phyloP scores from a whole-genome alignment of 2,888 invertebrate species.

The Heliconius aoede region DNA sequence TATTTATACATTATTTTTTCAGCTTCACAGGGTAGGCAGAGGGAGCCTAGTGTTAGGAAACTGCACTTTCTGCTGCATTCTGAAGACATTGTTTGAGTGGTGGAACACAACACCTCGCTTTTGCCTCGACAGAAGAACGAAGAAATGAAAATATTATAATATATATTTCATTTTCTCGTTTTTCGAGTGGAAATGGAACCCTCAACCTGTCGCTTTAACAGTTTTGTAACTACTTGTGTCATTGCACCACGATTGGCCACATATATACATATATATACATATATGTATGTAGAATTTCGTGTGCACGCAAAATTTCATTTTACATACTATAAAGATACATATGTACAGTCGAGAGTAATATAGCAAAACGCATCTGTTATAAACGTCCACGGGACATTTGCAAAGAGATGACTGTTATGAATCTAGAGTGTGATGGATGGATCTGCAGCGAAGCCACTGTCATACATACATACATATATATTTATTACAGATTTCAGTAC shows the following conservation, averaged over 20 bases:
- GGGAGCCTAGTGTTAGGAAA: too few relatives aligned
- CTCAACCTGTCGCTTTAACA: too few relatives aligned
- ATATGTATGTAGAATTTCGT: neutral
- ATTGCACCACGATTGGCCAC: too few relatives aligned
- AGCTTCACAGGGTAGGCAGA: too few relatives aligned
- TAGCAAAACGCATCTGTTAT: slow-evolving; percentile 66
- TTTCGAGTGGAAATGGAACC: too few relatives aligned
- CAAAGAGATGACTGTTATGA: slow-evolving; percentile 72
- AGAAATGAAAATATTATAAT: too few relatives aligned
- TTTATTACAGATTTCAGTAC: slow-evolving; percentile 51
- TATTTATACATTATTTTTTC: neutral
- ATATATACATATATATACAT: neutral
- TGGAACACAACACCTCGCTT: too few relatives aligned
- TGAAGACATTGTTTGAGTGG: too few relatives aligned
- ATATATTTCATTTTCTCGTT: too few relatives aligned
- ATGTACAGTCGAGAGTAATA: slow-evolving; percentile 44
- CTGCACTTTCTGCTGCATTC: too few relatives aligned
- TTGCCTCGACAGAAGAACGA: too few relatives aligned
- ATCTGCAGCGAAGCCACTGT: slow-evolving; percentile 56
- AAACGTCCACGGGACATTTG: slow-evolving; percentile 67
- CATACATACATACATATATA: slow-evolving; percentile 43
- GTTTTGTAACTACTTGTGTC: too few relatives aligned
- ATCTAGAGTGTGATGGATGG: slow-evolving; percentile 77
- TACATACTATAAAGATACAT: neutral
- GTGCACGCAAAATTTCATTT: neutral